Evolutionary conservation across 2,888 invertebrate species (phyloP).

Genomic region (Rhamnusium bicolor): DNA sequence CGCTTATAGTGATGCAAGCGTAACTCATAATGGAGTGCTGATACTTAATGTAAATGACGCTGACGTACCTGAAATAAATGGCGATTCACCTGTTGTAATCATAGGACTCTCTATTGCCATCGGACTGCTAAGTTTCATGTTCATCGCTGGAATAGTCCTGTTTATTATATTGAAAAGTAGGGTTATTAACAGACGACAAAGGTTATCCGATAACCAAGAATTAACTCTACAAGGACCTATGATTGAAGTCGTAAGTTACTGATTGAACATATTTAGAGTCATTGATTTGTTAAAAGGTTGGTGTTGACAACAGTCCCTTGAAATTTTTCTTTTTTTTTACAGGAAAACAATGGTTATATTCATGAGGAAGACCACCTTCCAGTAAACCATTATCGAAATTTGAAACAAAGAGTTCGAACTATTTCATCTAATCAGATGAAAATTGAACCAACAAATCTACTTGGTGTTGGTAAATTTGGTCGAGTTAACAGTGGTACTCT

Average conservation of each 20-base stretch:
- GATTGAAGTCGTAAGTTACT: constrained; percentile 78
- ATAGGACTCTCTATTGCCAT: constrained; percentile 77
- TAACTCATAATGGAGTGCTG: constrained; percentile 70
- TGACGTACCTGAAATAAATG: constrained; percentile 49
- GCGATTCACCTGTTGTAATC: constrained; percentile 69
- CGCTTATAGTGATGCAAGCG: constrained; percentile 73
- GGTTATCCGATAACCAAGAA: constrained; percentile 77
- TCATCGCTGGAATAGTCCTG: constrained; percentile 77
- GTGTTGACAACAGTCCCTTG: too few relatives aligned
- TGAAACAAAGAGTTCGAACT: constrained; percentile 84
- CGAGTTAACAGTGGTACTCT: constrained; percentile 83
- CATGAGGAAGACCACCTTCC: constrained; percentile 79
- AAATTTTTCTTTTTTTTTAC: too few relatives aligned
- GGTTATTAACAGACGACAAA: constrained; percentile 69
- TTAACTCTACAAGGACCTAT: constrained; percentile 85
- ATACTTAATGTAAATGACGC: constrained; percentile 73
- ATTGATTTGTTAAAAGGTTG: too few relatives aligned
- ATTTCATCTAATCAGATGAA: constrained; percentile 82
- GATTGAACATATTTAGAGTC: too few relatives aligned
- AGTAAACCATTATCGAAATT: constrained; percentile 81
- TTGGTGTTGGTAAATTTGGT: constrained; percentile 86
- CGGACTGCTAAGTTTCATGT: constrained; percentile 78
- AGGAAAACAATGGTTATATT: constrained; percentile 85
- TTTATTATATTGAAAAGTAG: constrained; percentile 76
- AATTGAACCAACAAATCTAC: constrained; percentile 78